Percentiles rank a stretch among this genome's conserved stretches.
phyloP scores from a whole-genome alignment of 2,113 vertebrate genomes.

The Bos taurus region DNA sequence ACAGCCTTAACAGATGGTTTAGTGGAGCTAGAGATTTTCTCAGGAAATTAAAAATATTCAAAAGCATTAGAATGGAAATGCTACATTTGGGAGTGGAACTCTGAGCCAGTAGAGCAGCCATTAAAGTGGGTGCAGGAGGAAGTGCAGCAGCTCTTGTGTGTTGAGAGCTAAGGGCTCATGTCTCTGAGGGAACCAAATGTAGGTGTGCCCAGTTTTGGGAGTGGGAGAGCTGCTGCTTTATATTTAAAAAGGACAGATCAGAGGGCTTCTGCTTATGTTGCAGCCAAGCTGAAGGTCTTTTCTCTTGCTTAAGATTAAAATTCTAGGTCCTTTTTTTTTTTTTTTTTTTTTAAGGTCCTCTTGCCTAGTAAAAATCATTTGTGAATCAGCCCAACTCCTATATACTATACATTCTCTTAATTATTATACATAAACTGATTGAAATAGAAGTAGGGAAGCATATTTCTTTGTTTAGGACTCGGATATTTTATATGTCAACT shows the following conservation, averaged over 20 bases:
- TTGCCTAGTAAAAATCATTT: conserved; percentile 1
- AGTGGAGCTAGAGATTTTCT: background rate
- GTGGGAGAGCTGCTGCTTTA: background rate
- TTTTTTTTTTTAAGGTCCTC: background rate
- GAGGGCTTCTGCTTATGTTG: background rate
- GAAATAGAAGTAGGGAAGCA: background rate
- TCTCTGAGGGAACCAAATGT: background rate
- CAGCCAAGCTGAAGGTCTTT: background rate
- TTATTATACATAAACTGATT: background rate
- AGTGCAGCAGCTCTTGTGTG: background rate
- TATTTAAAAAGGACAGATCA: background rate
- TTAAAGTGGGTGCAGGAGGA: background rate
- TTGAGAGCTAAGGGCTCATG: background rate
- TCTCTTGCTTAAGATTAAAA: conserved; percentile 4
- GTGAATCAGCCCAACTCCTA: background rate
- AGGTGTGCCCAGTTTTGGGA: background rate
- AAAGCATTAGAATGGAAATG: background rate
- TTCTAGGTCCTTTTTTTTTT: background rate
- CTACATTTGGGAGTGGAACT: background rate
- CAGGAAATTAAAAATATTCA: background rate
- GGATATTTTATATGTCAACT: background rate
- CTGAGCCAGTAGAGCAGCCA: background rate
- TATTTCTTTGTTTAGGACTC: background rate
- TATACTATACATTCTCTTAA: background rate
- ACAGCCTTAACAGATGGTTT: background rate